Evolutionary conservation across 1,140 invertebrate genomes (phyloP).

Genomic region (Thaumatotibia leucotreta): DNA sequence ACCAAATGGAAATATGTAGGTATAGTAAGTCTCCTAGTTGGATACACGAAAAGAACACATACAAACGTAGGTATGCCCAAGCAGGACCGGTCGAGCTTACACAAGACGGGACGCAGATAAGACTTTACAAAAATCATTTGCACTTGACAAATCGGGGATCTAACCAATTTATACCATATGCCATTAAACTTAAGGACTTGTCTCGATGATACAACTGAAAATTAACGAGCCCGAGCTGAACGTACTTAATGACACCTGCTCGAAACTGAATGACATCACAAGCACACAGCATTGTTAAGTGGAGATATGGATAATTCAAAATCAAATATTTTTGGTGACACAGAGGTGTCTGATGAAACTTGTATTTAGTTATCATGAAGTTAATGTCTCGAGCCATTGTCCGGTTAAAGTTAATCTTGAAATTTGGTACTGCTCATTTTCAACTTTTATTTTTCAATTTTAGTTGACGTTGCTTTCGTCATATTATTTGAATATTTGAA

Average conservation of each 20-base stretch:
- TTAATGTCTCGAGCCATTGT: neutral
- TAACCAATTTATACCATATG: neutral
- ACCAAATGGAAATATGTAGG: neutral
- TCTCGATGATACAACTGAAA: neutral
- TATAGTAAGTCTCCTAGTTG: slow-evolving; percentile 22
- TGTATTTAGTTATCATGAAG: slow-evolving; percentile 8
- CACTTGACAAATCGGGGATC: neutral
- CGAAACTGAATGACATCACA: slow-evolving; percentile 37
- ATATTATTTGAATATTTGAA: neutral
- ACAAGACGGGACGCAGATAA: slow-evolving; percentile 38
- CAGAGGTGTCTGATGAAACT: slow-evolving; percentile 20
- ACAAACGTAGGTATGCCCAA: slow-evolving; percentile 2
- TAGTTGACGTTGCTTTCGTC: neutral
- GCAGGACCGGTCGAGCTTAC: slow-evolving; percentile 29
- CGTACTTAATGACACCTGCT: slow-evolving; percentile 43
- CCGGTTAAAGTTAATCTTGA: neutral
- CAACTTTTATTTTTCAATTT: neutral
- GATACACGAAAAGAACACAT: slow-evolving; percentile 10
- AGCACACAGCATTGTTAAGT: slow-evolving; percentile 30
- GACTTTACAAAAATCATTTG: neutral
- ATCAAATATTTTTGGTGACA: slow-evolving; percentile 31
- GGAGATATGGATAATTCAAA: slow-evolving; percentile 40
- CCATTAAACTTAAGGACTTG: neutral
- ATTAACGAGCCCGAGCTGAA: slow-evolving; percentile 16
- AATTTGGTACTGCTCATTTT: neutral